A percentile compares a stretch with the other conserved stretches of the same genome.
phyloP scores from a whole-genome alignment of 2,888 invertebrate species.

The Pyralis farinalis region DNA sequence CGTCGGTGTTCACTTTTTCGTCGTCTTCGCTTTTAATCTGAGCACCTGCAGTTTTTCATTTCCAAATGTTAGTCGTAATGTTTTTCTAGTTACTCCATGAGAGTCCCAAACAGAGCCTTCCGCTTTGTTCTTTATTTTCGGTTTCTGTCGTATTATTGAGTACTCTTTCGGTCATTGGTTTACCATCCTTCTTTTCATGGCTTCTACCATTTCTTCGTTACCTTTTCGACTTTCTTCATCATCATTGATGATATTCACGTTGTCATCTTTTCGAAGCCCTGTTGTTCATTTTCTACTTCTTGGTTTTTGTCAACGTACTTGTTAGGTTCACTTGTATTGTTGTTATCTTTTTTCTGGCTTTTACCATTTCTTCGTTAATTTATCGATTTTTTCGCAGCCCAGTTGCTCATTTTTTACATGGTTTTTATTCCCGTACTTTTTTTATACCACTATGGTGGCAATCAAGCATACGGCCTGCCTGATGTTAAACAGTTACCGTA shows the following conservation, averaged over 20 bases:
- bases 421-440: no score
- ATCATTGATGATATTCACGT: slow-evolving; percentile 8
- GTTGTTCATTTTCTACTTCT: slow-evolving; percentile 7
- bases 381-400: no score
- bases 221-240: slow-evolving; percentile 10
- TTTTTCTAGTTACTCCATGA: no score
- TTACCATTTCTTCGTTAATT: slow-evolving; percentile 2
- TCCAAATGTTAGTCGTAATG: no score
- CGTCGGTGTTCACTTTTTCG: slow-evolving; percentile 16
- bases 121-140: slow-evolving; percentile 11
- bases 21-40: slow-evolving; percentile 13
- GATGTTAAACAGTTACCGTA: no score
- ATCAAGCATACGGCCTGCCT: no score
- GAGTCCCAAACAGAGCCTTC: no score
- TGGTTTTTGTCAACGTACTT: slow-evolving; percentile 8
- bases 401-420: no score
- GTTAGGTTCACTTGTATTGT: slow-evolving; percentile 12
- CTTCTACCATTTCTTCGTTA: background rate
- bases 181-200: slow-evolving; percentile 2
- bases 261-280: slow-evolving; percentile 8
- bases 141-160: slow-evolving; percentile 8
- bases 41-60: slow-evolving; percentile 10
- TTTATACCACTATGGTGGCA: no score
- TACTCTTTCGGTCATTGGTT: no score
- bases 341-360: slow-evolving; percentile 5